Evolutionary conservation across 2,113 vertebrate species (phyloP), one percentile per base, ranked within the genome.

Genomic region (Marcusenius ussheri): DNA sequence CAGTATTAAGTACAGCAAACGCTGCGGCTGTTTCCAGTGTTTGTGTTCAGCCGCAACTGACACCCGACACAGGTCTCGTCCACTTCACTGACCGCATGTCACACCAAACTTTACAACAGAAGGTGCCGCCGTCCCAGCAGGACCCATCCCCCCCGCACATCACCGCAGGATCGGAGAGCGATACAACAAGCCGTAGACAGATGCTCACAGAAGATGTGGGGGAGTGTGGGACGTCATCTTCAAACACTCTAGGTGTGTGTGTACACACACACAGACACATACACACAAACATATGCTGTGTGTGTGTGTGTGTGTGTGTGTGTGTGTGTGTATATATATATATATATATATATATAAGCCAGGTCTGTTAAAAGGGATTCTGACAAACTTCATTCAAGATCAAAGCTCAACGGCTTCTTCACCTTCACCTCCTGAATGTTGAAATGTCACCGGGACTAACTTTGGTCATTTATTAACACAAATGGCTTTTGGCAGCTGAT

Each of bases 401-500:
- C 77, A 90, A 88, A 77, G 27, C 90, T 88, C 88, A 85, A 62
- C 47, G 80, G 89, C 90, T 87, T 88, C 87, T 89, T 90, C 85
- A 83, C 87, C 88, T 86, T 90, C 87, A 89, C 91, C 91, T 90
- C 89, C 49, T 90, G 87, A 88, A 91, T 90, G 91, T 83, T 91
- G 89, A 92, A 92, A 93, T 91, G 92, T 93, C 92, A 91, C 88
- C 58, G 31, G 24, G 88, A 35, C 89, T 89, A 88, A 74, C 90
- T 50, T 70, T 88, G 85, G 62, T 84, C 24, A 87, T 91, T 88
- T 89, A 89, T 88, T 91, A 90, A 93, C 92, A 74, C 89, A 90
- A 91, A 93, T 92, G 50, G 90, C 90, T 91, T 85, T 88, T 83
- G 91, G 90, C 87, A 90, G 74, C 89, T 83, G 74, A 90, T 91